phyloP scores from a whole-genome alignment of 2,888 invertebrate genomes.

The Thereva unica region DNA sequence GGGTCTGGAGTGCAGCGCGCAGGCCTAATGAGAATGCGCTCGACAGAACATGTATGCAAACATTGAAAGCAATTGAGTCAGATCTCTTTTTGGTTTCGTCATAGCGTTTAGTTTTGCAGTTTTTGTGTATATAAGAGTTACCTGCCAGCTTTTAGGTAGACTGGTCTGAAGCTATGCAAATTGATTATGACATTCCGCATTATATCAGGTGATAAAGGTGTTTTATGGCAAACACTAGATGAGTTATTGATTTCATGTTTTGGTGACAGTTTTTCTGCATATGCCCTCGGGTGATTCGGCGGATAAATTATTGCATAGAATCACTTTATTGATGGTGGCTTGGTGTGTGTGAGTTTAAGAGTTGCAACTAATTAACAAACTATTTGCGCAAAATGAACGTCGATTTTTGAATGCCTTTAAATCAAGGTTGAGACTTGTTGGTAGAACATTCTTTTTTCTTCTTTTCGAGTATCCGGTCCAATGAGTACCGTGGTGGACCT shows the following conservation, averaged over 20 bases:
- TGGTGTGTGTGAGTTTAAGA: no score
- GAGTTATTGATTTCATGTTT: conserved; percentile 21
- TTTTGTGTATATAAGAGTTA: conserved; percentile 15
- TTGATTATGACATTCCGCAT: conserved; percentile 35
- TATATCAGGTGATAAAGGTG: conserved; percentile 32
- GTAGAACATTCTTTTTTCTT: no score
- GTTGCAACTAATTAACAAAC: no score
- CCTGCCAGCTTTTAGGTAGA: conserved; percentile 15
- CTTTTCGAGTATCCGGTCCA: no score
- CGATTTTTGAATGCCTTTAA: no score
- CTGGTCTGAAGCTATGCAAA: conserved; percentile 30
- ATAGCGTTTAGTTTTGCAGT: conserved; percentile 12
- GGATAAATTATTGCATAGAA: no score
- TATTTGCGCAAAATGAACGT: no score
- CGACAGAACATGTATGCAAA: not conserved
- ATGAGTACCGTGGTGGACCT: no score
- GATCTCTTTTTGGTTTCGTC: conserved; percentile 22
- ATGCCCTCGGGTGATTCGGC: no score
- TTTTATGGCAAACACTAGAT: conserved; percentile 35
- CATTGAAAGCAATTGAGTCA: not conserved
- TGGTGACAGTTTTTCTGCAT: not conserved
- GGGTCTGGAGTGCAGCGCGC: conserved; percentile 3
- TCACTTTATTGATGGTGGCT: no score
- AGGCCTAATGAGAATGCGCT: not conserved
- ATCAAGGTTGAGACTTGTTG: no score